Base-by-base conservation (phyloP, 2,113 vertebrate genomes). In the Amphiprion percula region DNA sequence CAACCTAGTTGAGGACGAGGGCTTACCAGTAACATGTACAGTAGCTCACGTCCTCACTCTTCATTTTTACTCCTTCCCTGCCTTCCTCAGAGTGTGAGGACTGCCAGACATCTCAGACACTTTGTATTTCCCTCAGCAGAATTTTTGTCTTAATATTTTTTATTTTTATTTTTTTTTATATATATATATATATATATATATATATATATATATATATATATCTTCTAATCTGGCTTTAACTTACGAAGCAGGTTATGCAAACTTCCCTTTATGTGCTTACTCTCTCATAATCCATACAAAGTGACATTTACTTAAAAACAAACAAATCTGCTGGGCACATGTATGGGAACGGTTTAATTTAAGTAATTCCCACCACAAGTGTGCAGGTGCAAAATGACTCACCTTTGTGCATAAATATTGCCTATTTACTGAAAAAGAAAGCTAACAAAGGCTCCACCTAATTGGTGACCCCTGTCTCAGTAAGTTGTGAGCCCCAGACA, bases 1-100 rank as follows among this genome's bases (percentile, higher is more conserved):
- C 88, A 92, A 50, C 91, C 92, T 77, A 88, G 81, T 87, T 92
- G 84, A 72, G 68, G 72, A 60, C 28, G 70, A 81, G 75, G 74
- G 73, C 75, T 89, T 84, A 83, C 62, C 70, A 26, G 56, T 77
- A 62, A 64, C 61, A 85, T 66, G 75, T 80, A 77, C 82, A 83
- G 76, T 83, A 77, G 63, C 58, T 46, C 49, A 63, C 60, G 47
- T 58, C 30, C 49, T 77, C 63, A 79, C 47, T 63, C 19, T n/a
- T 37, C 59, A 24, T 54, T 65, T 70, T 39, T 17, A 12, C 30
- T 61, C n/a, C 46, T 47, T 55, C 28, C 24, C 16, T 3, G 0
- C 41, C 72, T 72, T 56, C 39, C 58, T 63, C 19, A 66, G 6
- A 55, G 23, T 47, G 61, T 41, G 68, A 82, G 19, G 37, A 65